Base-by-base conservation (phyloP, 2,888 invertebrate genomes). In the Eupithecia subumbrata region DNA sequence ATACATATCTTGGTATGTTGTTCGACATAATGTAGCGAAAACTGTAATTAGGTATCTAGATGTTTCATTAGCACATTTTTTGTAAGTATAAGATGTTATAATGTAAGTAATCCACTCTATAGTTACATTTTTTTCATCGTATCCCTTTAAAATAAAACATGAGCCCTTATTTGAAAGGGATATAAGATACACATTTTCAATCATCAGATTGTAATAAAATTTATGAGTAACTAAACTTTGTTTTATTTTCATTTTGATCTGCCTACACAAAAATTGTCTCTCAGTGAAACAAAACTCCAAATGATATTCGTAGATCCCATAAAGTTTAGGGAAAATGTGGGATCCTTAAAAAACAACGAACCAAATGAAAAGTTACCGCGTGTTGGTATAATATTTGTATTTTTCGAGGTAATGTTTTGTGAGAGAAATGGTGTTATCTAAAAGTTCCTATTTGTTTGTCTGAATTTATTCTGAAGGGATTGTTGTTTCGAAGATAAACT, bases 111-210 rank as follows among this genome's bases (percentile, higher is more conserved):
- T 60, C 60, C 77, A 73, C 66, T 52, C 79, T 82, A 84, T 82
- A 79, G 74, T 75, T 56, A 74, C 63, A 80, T 85, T 84, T 76
- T 81, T 85, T 87, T 84, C 83, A 85, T 84, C 83, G 90, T 94
- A 94, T 94, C 94, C 94, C 94, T 94, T 94, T 92, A 80, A 93
- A 93, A 93, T 94, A 94, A 77, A 69, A 91, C 90, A 89, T 92
- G 94, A 94, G 95, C 94, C 94, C 95, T 90, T 94, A 93, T 95
- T 94, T 92, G 87, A 92, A 92, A 91, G 94, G 95, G 93, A 94
- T 95, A 93, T 93, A 90, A 88, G 82, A 88, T 79, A 86, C 80
- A 84, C 78, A 85, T 87, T 84, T 75, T 79, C 77, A 83, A 82
- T 79, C 74, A 85, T 80, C 82, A 83, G 76, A 84, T 85, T 88